Conservation (phyloP, 2,113 vertebrate genomes). For the Tinamus guttatus region DNA sequence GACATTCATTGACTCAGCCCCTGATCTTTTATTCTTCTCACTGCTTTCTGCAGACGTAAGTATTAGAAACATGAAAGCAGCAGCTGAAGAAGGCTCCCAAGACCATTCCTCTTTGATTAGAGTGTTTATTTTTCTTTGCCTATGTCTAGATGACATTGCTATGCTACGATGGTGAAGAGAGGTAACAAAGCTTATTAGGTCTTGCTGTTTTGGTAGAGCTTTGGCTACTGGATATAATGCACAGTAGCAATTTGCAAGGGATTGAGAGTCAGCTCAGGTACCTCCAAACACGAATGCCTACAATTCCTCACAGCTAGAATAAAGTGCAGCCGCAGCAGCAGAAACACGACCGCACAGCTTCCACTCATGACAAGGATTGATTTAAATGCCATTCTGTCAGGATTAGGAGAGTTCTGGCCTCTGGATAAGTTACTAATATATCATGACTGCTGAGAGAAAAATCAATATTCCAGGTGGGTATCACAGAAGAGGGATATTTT, state of each 20-base stretch:
- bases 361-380: not conserved
- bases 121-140: not conserved
- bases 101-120: not conserved
- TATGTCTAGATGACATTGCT: not conserved
- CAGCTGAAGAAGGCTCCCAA: not conserved
- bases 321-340: not conserved
- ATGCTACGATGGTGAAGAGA: not conserved
- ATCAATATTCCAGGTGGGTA: not conserved
- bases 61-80: not conserved
- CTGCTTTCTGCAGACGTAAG: not conserved
- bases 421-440: not conserved
- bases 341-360: not conserved
- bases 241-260: not conserved
- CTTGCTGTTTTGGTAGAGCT: not conserved
- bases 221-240: not conserved
- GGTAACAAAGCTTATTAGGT: not conserved
- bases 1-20: not conserved
- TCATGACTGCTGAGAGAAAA: not conserved
- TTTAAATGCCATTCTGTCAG: not conserved
- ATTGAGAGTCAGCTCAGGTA: slow-evolving; percentile 22
- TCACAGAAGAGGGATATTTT: not conserved
- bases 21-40: slow-evolving; percentile 16
- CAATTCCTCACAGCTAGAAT: not conserved
- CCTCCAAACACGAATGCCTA: not conserved
- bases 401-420: not conserved